Base-by-base conservation (phyloP, 2,113 vertebrate genomes). In the Xenotilapia caudafasciata region DNA sequence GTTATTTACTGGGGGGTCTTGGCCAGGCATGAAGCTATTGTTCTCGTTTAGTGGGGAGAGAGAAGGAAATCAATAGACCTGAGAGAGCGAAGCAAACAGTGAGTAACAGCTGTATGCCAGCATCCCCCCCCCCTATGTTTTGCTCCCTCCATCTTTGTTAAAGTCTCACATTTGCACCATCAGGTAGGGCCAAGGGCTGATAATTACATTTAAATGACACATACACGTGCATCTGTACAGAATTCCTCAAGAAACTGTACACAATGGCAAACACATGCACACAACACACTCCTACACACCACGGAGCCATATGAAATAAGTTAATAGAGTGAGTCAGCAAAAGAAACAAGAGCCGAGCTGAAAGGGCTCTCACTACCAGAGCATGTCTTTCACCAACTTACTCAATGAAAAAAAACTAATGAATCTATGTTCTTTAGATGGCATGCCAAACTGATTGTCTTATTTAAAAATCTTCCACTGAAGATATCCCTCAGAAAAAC, bases 321-420 rank as follows among this genome's bases (percentile, higher is more conserved):
- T 88, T 91, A 93, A 92, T 87, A 77, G 83, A 77, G 68, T 93
- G 93, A 96, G 90, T 95, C 92, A 95, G 94, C 92, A 84, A 51
- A 91, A 65, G 62, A 90, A 83, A 89, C 33, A 49, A 84, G 85
- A 81, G 79, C 19, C 13, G 53, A 82, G 42, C 12, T 23, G 1
- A 35, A 85, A 62, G 45, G 33, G 4, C 10, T 90, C 62, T 82
- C 40, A 79, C 84, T 68, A 73, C 73, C 6, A 17, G 28, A 89
- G 53, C 60, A 6, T n/a, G 14, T 54, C 54, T 75, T 55, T 60
- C 15, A 5, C 75, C 62, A 82, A 68, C 60, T 45, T 17, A 38
- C 83, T 77, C 38, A 35, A 33, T 11, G 21, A 68, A 58, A 54
- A 89, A 87, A 38, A 68, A 58, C 19, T 0, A 89, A 68, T 58